These are phyloP conservation scores for Bedellia somnulentella DNA, from an alignment of 2,888 invertebrate genomes.

Conservation along the genomic window DNA sequence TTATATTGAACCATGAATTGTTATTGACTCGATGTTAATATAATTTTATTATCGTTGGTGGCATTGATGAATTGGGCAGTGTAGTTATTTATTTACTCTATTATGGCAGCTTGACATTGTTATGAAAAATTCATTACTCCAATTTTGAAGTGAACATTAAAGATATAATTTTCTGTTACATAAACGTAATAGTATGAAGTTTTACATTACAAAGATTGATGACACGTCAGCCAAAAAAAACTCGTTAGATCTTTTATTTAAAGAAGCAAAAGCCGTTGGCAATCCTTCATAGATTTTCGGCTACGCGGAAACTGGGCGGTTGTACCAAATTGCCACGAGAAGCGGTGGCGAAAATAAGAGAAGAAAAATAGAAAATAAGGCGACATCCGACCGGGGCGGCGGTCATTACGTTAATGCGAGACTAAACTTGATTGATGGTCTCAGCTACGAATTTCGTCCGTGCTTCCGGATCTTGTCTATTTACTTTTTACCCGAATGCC, in stretches of 20 bases:
- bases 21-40: no score
- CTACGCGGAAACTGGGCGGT: slow-evolving; percentile 40
- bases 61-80: no score
- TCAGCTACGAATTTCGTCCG: slow-evolving; percentile 3
- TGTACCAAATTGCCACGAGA: slow-evolving; percentile 42
- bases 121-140: no score
- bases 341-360: slow-evolving; percentile 1
- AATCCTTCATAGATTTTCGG: slow-evolving; percentile 53
- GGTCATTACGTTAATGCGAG: slow-evolving; percentile 6
- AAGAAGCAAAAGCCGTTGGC: slow-evolving; percentile 10
- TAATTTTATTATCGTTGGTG: no score
- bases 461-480: no score
- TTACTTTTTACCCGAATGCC: no score
- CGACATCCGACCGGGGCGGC: slow-evolving; percentile 4
- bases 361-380: slow-evolving; percentile 6
- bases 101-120: no score
- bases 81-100: no score
- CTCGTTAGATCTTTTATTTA: slow-evolving; percentile 13
- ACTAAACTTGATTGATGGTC: slow-evolving; percentile 5
- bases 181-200: no score
- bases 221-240: slow-evolving; percentile 24
- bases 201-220: slow-evolving; percentile 30
- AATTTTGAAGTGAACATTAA: no score
- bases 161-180: no score
- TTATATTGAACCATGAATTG: no score